Evolutionary conservation across 1,140 invertebrate genomes (phyloP).

Genomic region (Pseudobourletiella spinata): DNA sequence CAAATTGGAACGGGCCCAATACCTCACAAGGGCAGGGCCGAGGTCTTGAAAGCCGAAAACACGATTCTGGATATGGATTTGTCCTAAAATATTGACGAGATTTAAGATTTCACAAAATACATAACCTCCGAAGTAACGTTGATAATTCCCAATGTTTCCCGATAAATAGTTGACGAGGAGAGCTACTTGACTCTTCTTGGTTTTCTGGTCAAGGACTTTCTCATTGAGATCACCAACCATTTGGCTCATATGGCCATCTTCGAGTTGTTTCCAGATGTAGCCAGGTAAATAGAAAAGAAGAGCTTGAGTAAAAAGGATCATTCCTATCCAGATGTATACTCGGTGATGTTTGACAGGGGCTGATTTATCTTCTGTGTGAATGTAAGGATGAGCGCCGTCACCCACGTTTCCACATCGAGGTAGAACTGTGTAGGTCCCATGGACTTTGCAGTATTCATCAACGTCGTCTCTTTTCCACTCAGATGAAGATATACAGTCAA

Average conservation of each 20-base stretch:
- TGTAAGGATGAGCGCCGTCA: too few species aligned
- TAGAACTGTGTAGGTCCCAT: too few species aligned
- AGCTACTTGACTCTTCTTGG: background rate
- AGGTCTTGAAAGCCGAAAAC: background rate
- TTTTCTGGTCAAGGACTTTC: background rate
- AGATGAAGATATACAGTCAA: too few species aligned
- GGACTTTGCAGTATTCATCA: too few species aligned
- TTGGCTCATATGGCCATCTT: constrained; percentile 74
- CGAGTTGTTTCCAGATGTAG: constrained; percentile 82
- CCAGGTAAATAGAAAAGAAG: constrained; percentile 87
- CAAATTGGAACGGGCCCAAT: background rate
- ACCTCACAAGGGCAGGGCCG: background rate
- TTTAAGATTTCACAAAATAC: constrained; percentile 11
- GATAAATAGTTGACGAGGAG: background rate
- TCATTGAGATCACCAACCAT: constrained; percentile 64
- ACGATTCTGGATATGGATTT: constrained; percentile 51
- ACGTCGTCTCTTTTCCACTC: too few species aligned
- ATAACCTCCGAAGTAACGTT: constrained; percentile 1
- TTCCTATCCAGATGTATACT: background rate
- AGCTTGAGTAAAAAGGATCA: constrained; percentile 52
- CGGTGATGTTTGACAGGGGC: too few species aligned
- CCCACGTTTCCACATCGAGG: too few species aligned
- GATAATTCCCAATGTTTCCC: background rate
- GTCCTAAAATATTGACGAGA: constrained; percentile 61
- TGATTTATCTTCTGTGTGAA: too few species aligned